Evolutionary conservation across 2,888 invertebrate genomes (phyloP), one percentile per base, ranked within the genome.

Genomic region (Ferdinandea cuprea): DNA sequence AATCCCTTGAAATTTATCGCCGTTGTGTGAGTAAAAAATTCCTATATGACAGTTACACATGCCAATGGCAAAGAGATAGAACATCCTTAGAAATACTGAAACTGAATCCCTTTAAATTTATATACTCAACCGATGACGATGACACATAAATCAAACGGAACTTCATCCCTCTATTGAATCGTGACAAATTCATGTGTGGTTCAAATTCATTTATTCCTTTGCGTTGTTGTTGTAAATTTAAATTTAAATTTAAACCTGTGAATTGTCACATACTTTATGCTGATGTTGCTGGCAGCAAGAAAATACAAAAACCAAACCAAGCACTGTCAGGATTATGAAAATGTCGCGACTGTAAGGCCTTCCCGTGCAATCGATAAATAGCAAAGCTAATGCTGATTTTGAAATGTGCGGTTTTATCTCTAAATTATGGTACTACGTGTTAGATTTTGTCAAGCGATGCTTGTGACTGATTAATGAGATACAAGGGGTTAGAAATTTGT

Each of bases 251-350:
- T n/a, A n/a, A 54, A 19, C 44, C 68, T 44, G 19, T 59, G 44
- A 68, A 76, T 52, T 68, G 68, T 68, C 68, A 52, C 44, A 52
- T 74, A 35, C 9, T 76, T 68, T 44, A 59, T 68, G 59, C 35
- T 59, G 50, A 32, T 40, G 46, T 17, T 28, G 35, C 32, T 1
- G 1, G 11, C 8, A 37, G 1, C 68, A 59, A 25, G 66, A 74
- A 74, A 44, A n/a, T n/a, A n/a, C n/a, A n/a, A n/a, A n/a, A n/a
- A n/a, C n/a, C 37, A n/a, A 11, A 11, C 32, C 13, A 7, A n/a
- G 48, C 42, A 50, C 59, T 52, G 74, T 59, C 74, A 59, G 66
- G 32, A 21, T 46, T 13, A 63, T 32, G 46, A 30, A n/a, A n/a
- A 11, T 63, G 1, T 15, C 9, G 30, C 4, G n/a, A 2, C 25